Conservation (phyloP, 2,888 invertebrate genomes). For the Diaphora mendica region DNA sequence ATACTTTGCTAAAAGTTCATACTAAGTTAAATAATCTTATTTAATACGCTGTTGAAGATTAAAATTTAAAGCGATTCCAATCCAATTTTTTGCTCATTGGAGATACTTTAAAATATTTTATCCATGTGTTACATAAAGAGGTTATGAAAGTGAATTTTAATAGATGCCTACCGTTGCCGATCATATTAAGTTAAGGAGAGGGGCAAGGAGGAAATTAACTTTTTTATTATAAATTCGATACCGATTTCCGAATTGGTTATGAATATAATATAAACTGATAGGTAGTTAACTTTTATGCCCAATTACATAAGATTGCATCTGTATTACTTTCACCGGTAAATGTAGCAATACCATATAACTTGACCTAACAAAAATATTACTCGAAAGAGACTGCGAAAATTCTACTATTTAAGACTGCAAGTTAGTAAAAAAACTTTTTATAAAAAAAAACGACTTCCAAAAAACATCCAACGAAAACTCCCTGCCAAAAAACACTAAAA, state of each 20-base stretch:
- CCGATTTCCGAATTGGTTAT: constrained; percentile 13
- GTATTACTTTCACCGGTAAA: constrained; percentile 46
- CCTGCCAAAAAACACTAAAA: too few species aligned
- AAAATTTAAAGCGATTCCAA: not conserved
- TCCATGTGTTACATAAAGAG: not conserved
- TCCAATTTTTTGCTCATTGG: not conserved
- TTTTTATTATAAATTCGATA: constrained; percentile 6
- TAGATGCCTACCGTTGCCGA: not conserved
- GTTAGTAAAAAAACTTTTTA: too few species aligned
- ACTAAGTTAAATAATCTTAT: not conserved
- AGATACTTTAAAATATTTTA: not conserved
- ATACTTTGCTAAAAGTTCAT: too few species aligned
- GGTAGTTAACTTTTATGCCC: constrained; percentile 26
- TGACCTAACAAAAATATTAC: constrained; percentile 14
- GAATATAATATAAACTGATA: constrained; percentile 13
- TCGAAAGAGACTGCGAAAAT: not conserved
- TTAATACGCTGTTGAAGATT: not conserved
- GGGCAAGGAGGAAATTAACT: not conserved
- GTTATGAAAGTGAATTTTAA: not conserved
- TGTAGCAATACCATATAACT: constrained; percentile 24
- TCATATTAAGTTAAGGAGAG: not conserved
- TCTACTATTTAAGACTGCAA: not conserved
- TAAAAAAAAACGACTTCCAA: too few species aligned
- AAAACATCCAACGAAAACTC: too few species aligned
- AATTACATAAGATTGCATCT: constrained; percentile 30